These are phyloP conservation scores for human (Homo sapiens) DNA, from an alignment of 2,113 vertebrate species.

Conservation along the genomic window DNA sequence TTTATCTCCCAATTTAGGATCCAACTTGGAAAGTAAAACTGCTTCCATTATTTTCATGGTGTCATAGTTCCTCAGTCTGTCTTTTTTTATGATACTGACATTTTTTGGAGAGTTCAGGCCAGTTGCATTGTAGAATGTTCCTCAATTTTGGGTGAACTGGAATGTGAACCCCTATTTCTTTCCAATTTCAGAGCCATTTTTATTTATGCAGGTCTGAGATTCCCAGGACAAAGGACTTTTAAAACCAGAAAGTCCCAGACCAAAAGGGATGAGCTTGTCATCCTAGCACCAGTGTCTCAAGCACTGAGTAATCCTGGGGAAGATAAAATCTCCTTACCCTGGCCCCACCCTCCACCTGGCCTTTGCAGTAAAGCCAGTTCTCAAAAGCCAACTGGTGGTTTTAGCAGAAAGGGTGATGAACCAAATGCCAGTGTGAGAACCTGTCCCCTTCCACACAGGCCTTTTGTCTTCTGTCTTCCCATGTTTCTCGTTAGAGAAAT, in stretches of 20 bases:
- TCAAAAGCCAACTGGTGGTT: neutral
- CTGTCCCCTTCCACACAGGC: neutral
- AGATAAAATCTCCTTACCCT: too few relatives aligned
- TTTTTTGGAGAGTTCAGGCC: neutral
- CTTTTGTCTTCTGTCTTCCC: neutral
- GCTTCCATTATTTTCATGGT: neutral
- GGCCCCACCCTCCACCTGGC: neutral
- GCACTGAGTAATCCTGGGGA: neutral
- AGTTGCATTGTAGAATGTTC: neutral
- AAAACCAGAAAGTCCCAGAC: neutral
- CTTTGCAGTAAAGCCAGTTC: neutral
- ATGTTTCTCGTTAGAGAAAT: too few relatives aligned
- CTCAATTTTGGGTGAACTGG: neutral
- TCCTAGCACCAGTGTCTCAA: neutral
- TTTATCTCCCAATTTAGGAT: neutral
- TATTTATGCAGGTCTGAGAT: neutral
- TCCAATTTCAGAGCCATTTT: neutral
- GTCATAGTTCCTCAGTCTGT: neutral
- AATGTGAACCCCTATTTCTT: neutral
- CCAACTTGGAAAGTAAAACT: neutral
- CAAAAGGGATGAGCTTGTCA: neutral
- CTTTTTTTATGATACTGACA: neutral
- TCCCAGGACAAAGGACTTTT: neutral
- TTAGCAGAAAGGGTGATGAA: neutral
- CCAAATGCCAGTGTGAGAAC: neutral